Evolutionary conservation across 1,140 invertebrate genomes (phyloP), one percentile per base, ranked within the genome.

Genomic region (Saxidomus purpurata): DNA sequence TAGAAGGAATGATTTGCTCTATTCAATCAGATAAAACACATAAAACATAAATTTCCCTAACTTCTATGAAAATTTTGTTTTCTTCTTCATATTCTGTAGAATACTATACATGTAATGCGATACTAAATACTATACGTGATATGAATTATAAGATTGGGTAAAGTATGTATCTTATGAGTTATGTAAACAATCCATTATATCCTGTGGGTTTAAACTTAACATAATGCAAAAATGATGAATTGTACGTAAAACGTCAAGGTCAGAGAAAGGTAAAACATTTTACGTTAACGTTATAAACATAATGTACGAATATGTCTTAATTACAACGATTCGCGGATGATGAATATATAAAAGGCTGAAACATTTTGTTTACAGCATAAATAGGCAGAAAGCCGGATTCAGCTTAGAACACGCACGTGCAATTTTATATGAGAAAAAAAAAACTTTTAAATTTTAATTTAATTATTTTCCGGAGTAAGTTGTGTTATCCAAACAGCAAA

Each of bases 241-340:
- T 38, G 36, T 17, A 71, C 67, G 67, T 71, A 38, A 71, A 19
- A 38, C 8, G 67, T 71, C 67, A 71, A 71, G 67, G 67, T 71
- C 67, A 38, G 17, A 71, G 8, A 67, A 67, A 28, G 11, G 43
- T 43, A 43, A 43, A 43, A 8, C 15, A 43, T 43, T 43, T 15
- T 8, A 43, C 43, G 43, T 43, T 8, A 43, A 25, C 55, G 55
- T 4, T 59, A 19, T 28, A 25, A n/a, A n/a, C 17, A 22, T 59
- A 59, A 59, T 19, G 55, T 59, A n/a, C n/a, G n/a, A n/a, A n/a
- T n/a, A 43, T 59, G 55, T 59, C 55, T 67, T 67, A 67, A 31
- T 67, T 67, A 67, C 59, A 36, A 67, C 63, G 63, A 4, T 67
- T 34, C 34, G 8, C 34, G 13, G 34, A 67, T 34, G 31, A 4